These are phyloP conservation scores for Zoanthus sociatus DNA, from an alignment of 92 coral and sea anemone genomes.

Conservation along the genomic window DNA sequence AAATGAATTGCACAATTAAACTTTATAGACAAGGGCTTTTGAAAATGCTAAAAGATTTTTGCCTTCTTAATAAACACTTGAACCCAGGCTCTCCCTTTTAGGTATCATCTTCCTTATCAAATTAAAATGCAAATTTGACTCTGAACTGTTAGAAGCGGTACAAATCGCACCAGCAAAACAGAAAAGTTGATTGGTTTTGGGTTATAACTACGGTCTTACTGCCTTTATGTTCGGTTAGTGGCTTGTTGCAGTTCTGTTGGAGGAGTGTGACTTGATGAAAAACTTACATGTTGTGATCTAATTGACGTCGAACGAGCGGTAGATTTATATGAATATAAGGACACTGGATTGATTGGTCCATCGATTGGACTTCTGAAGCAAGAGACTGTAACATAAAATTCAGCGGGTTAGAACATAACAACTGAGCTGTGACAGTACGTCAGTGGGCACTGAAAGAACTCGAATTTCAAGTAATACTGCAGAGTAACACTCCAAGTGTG, in stretches of 20 bases:
- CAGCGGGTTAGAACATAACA: neutral
- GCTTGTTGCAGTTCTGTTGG: neutral
- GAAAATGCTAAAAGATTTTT: neutral
- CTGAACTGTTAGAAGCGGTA: conserved; percentile 25
- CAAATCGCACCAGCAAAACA: conserved; percentile 15
- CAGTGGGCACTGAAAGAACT: neutral
- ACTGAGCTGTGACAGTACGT: neutral
- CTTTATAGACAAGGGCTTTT: neutral
- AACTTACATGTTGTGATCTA: conserved; percentile 32
- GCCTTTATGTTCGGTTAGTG: conserved; percentile 5
- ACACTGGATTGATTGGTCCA: conserved; percentile 16
- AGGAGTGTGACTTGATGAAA: conserved; percentile 7
- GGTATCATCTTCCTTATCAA: neutral
- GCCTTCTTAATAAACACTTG: neutral
- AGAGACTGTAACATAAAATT: neutral
- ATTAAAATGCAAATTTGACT: conserved; percentile 42
- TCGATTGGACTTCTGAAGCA: conserved; percentile 8
- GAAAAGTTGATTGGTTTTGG: neutral
- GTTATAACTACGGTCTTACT: neutral
- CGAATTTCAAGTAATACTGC: neutral
- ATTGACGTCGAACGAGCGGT: neutral
- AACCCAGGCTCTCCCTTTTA: conserved; percentile 14
- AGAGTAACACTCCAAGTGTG: neutral
- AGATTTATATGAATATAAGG: neutral
- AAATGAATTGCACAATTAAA: neutral